phyloP scores from a whole-genome alignment of 1,140 invertebrate species.

The Cataglyphis hispanica region DNA sequence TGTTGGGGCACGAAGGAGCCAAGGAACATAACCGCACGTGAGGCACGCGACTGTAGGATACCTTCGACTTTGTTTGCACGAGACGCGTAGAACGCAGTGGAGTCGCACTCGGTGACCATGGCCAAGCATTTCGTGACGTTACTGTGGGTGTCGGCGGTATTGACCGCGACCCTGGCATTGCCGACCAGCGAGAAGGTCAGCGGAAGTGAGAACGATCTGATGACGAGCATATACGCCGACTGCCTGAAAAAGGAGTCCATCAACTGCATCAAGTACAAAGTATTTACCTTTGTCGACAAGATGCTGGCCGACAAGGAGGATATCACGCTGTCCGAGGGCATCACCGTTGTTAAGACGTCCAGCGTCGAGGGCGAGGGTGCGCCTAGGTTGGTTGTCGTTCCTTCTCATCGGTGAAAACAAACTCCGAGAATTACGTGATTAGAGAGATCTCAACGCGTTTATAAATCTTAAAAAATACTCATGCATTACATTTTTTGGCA shows the following conservation, averaged over 20 bases:
- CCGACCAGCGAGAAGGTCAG: constrained; percentile 89
- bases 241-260: constrained; percentile 93
- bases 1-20: constrained; percentile 30
- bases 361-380: constrained; percentile 90
- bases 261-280: constrained; percentile 93
- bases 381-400: constrained; percentile 87
- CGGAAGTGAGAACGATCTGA: constrained; percentile 90
- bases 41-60: constrained; percentile 19
- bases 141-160: constrained; percentile 78
- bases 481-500: constrained; percentile 60
- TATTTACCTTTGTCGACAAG: constrained; percentile 94
- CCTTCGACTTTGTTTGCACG: constrained; percentile 9
- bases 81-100: constrained; percentile 19
- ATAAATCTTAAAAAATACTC: neutral
- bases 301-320: constrained; percentile 92
- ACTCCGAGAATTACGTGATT: neutral
- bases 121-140: constrained; percentile 70
- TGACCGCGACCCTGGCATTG: constrained; percentile 87
- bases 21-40: constrained; percentile 3
- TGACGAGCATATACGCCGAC: constrained; percentile 91
- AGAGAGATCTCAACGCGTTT: neutral
- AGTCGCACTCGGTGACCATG: constrained; percentile 62
- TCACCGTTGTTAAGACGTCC: constrained; percentile 92
- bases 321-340: constrained; percentile 92
- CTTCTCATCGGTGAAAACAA: neutral